phyloP scores from a whole-genome alignment of 2,113 vertebrate species.

The Microtus pennsylvanicus region DNA sequence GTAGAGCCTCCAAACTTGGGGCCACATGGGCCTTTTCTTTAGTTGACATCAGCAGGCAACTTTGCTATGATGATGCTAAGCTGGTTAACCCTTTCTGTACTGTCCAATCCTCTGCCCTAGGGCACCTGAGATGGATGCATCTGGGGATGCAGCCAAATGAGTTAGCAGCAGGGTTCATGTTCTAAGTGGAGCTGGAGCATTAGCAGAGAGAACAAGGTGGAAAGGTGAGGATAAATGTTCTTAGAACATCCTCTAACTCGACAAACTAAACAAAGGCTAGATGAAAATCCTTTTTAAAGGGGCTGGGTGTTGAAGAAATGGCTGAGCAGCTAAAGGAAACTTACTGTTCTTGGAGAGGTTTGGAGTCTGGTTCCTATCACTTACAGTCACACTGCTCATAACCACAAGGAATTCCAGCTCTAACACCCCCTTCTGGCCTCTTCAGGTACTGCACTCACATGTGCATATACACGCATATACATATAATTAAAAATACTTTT shows the following conservation, averaged over 20 bases:
- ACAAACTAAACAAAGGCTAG: not conserved
- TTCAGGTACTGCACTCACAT: not conserved
- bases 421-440: not conserved
- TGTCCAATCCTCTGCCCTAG: not conserved
- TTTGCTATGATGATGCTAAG: not conserved
- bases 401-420: not conserved
- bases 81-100: too few relatives aligned
- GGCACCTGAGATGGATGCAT: not conserved
- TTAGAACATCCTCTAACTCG: not conserved
- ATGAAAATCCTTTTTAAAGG: not conserved
- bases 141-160: not conserved
- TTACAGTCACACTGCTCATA: not conserved
- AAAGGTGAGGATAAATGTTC: not conserved
- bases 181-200: not conserved
- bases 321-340: not conserved
- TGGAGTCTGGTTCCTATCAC: not conserved
- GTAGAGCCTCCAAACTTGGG: not conserved
- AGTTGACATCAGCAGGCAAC: not conserved
- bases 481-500: not conserved
- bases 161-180: not conserved
- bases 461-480: not conserved
- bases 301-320: not conserved
- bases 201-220: not conserved
- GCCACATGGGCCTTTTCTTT: not conserved
- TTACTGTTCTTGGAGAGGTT: not conserved